Base-by-base conservation (phyloP, 2,113 vertebrate species). In the Laterallus jamaicensis region DNA sequence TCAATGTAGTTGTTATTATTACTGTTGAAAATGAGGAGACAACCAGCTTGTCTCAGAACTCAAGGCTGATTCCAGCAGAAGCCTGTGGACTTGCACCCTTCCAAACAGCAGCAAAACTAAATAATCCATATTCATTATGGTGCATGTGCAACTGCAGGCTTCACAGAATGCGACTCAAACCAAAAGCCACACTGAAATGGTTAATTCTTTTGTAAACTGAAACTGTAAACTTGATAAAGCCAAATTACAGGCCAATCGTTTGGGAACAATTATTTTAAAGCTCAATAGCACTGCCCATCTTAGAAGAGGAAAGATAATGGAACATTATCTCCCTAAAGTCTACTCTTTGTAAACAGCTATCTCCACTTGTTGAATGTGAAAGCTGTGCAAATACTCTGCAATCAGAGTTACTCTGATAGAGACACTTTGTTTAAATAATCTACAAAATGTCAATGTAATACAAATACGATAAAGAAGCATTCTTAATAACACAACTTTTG, bases 401-500 rank as follows among this genome's bases (percentile, higher is more conserved):
- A 82, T 91, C 93, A 90, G 74, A 96, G 68, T 85, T 91, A 96
- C 86, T 82, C 37, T 95, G 88, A 95, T 24, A 97, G 83, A 97
- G 96, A 97, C 82, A 85, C 93, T 95, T 96, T 97, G 95, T 97
- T 92, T 93, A 96, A 93, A 92, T 75, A 87, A 97, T 92, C 92
- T 97, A 95, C 55, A 94, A 97, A 98, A 97, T 69, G 95, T 81
- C 95, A 94, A 78, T 90, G 91, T 95, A 97, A 96, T 84, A 97
- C 92, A 97, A 97, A 96, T 95, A 96, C 54, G 73, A 97, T 92
- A 97, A 92, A 98, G 91, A 96, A 73, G 62, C 95, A 67, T 96
- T 96, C 95, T 96, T 96, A 97, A 95, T 97, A 96, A 97, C 78
- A 95, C 77, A 97, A 93, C 91, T 96, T 97, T 94, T 93, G 86